Conservation (phyloP, 2,888 invertebrate species). For the Caenorhabditis angaria region DNA sequence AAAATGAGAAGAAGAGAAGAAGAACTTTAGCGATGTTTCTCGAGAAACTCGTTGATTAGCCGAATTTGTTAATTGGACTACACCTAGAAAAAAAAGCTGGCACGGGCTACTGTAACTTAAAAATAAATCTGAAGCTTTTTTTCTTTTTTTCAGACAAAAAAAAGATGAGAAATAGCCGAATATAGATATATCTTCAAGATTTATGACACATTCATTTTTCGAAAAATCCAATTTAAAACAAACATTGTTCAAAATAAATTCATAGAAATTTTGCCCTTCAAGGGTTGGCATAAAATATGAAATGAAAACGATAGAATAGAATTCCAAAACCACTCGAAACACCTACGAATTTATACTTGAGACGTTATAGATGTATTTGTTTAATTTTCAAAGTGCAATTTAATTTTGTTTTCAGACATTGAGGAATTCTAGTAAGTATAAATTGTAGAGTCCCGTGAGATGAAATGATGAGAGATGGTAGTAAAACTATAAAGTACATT, state of each 20-base stretch:
- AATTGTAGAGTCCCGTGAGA: neutral
- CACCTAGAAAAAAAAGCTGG: neutral
- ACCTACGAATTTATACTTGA: neutral
- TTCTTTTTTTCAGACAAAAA: neutral
- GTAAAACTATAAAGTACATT: no score
- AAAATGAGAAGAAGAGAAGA: neutral
- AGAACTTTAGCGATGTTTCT: neutral
- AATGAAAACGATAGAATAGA: no score
- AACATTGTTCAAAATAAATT: no score
- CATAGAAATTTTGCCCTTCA: no score
- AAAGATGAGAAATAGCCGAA: neutral
- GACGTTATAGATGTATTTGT: neutral
- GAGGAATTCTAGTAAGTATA: neutral
- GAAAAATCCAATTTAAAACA: no score
- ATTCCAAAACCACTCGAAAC: neutral
- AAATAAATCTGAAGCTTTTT: no score
- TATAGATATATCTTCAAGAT: no score
- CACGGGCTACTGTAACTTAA: neutral
- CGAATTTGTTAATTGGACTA: constrained; percentile 12
- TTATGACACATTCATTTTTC: no score
- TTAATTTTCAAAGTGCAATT: neutral
- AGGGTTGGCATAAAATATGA: no score
- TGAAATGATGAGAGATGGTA: neutral
- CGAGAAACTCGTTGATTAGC: constrained; percentile 36
- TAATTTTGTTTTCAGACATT: neutral